A percentile compares a stretch with the other conserved stretches of the same genome.
These are phyloP conservation scores for Drosophila subsilvestris DNA, from an alignment of 2,888 invertebrate species.

Conservation along the genomic window DNA sequence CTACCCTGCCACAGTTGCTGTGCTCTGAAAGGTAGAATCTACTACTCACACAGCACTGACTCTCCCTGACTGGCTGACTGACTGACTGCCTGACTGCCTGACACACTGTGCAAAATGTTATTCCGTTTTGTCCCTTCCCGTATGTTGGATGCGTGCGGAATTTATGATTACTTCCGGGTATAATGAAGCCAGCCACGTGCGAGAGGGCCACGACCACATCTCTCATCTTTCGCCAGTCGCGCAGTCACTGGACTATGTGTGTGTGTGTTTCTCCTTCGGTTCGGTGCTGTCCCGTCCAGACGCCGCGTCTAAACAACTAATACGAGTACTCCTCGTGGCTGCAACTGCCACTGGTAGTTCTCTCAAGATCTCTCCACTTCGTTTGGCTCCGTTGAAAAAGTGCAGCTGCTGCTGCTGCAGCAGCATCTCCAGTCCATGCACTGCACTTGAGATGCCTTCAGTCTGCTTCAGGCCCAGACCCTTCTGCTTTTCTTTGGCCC, in stretches of 20 bases:
- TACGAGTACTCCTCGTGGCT: constrained; percentile 19
- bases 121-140: constrained; percentile 31
- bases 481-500: constrained; percentile 15
- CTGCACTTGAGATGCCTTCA: constrained; percentile 45
- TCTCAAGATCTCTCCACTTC: constrained; percentile 60
- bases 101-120: constrained; percentile 47
- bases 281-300: constrained; percentile 54
- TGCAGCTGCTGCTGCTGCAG: constrained; percentile 44
- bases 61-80: constrained; percentile 40
- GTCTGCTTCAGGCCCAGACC: constrained; percentile 16
- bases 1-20: not conserved
- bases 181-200: constrained; percentile 70
- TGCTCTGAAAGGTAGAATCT: constrained; percentile 57
- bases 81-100: constrained; percentile 32
- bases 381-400: constrained; percentile 53
- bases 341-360: constrained; percentile 50
- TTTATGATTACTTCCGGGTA: constrained; percentile 76
- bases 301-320: constrained; percentile 65
- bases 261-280: constrained; percentile 1
- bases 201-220: constrained; percentile 14
- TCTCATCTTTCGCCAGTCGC: constrained; percentile 3
- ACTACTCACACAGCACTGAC: constrained; percentile 34
- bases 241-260: not conserved
- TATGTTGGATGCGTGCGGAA: constrained; percentile 59
- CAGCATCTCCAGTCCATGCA: constrained; percentile 34